A percentile compares a stretch with the other conserved stretches of the same genome.
phyloP scores from a whole-genome alignment of 2,113 vertebrate genomes.

The Tragelaphus imberbis region DNA sequence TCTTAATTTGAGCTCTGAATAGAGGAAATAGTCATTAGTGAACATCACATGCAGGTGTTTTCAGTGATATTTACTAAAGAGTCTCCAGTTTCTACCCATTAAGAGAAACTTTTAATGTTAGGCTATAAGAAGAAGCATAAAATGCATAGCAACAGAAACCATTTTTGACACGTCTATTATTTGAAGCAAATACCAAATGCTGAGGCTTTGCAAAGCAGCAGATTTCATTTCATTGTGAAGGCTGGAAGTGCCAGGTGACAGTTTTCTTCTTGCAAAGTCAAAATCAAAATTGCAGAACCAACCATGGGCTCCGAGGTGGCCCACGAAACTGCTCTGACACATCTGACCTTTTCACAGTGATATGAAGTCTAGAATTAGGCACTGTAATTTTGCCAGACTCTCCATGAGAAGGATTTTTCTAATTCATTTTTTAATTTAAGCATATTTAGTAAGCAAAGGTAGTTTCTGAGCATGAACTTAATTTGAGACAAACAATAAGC shows the following conservation, averaged over 20 bases:
- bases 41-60: conserved; percentile 36
- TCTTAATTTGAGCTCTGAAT: conserved; percentile 21
- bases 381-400: background rate
- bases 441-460: background rate
- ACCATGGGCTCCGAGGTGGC: accelerated
- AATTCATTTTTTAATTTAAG: background rate
- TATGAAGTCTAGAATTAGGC: background rate
- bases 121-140: background rate
- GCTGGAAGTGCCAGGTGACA: background rate
- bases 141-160: background rate
- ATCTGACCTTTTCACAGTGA: background rate
- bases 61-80: conserved; percentile 12
- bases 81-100: conserved; percentile 30
- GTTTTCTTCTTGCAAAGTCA: conserved; percentile 19
- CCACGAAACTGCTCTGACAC: background rate
- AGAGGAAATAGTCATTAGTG: background rate
- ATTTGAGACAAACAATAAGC: background rate
- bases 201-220: background rate
- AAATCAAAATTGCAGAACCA: background rate
- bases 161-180: conserved; percentile 9
- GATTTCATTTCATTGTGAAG: background rate
- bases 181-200: conserved; percentile 2
- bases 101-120: conserved; percentile 30
- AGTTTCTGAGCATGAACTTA: background rate
- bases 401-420: background rate